phyloP scores from a whole-genome alignment of 2,888 invertebrate genomes.

The Labia minor region DNA sequence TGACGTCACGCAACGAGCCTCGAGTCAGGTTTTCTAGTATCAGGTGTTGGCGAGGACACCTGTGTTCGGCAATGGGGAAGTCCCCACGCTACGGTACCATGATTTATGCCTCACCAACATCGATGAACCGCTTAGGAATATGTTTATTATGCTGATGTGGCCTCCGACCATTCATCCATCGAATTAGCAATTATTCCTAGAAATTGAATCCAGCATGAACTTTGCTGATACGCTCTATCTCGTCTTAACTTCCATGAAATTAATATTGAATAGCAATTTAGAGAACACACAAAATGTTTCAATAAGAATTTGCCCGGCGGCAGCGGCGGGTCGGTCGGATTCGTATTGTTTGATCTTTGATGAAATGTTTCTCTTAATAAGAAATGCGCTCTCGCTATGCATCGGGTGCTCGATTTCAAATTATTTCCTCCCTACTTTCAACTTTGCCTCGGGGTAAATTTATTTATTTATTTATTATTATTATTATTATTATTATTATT shows the following conservation, averaged over 20 bases:
- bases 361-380: neutral
- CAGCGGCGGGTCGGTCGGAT: no score
- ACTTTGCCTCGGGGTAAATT: no score
- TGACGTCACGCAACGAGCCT: neutral
- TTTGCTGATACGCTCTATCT: neutral
- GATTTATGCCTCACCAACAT: neutral
- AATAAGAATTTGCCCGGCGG: neutral
- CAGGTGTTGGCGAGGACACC: conserved; percentile 1
- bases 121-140: neutral
- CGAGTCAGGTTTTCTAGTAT: neutral
- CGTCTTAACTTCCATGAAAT: neutral
- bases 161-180: neutral
- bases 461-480: no score
- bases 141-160: conserved; percentile 1
- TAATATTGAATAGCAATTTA: neutral
- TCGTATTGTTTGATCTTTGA: neutral
- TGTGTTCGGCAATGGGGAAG: neutral
- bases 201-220: neutral
- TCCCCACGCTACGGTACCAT: neutral
- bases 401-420: no score
- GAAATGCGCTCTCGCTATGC: neutral
- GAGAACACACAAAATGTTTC: neutral
- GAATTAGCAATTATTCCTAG: neutral
- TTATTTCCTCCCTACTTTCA: no score
- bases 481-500: no score